Conservation (phyloP, 1,140 invertebrate genomes). For the Tetraneura akinire region DNA sequence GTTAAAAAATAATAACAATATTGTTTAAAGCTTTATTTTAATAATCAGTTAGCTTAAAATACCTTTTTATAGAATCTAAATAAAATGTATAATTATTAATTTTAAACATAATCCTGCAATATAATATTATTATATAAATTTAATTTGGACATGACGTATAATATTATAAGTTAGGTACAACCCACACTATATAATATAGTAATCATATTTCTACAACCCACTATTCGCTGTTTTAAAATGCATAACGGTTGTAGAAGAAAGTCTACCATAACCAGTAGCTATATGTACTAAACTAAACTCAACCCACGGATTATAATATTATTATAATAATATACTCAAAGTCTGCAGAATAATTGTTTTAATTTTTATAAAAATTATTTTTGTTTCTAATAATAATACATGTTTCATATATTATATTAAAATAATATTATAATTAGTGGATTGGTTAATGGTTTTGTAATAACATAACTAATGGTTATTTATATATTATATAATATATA, state of each 20-base stretch:
- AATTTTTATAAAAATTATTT: neutral
- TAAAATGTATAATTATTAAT: neutral
- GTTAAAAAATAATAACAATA: neutral
- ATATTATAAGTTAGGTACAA: no score
- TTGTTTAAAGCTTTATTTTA: neutral
- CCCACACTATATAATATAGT: slow-evolving; percentile 1
- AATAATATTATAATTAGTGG: neutral
- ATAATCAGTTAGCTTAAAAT: neutral
- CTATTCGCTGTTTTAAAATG: neutral
- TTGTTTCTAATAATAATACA: neutral
- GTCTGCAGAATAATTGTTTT: neutral
- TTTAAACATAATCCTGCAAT: neutral
- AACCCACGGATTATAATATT: neutral
- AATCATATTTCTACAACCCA: neutral
- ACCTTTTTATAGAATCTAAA: neutral
- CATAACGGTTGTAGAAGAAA: slow-evolving; percentile 28
- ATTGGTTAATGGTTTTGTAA: no score
- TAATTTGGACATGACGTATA: no score
- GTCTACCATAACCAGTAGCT: slow-evolving; percentile 19
- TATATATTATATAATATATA: no score
- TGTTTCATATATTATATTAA: neutral
- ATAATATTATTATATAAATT: neutral
- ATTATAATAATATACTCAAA: no score
- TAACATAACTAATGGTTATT: no score
- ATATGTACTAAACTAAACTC: neutral